These are phyloP conservation scores for Campylomormyrus numenius DNA, from an alignment of 2,113 vertebrate genomes.

Conservation along the genomic window DNA sequence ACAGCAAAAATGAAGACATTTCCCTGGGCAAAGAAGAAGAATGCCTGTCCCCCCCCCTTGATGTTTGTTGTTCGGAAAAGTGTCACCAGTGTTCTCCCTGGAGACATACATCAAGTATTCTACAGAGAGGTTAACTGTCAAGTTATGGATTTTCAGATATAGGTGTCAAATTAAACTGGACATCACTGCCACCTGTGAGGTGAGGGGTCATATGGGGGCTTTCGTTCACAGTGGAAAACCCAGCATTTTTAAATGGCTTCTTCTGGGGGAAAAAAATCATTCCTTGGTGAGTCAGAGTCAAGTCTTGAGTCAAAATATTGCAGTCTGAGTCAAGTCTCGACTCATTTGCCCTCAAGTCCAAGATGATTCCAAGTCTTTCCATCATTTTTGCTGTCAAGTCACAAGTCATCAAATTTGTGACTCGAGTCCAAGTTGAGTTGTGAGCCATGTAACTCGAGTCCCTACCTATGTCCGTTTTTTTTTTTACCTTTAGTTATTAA, in stretches of 20 bases:
- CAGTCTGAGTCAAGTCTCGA: too few species aligned
- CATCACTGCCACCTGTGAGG: not conserved
- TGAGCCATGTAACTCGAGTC: too few species aligned
- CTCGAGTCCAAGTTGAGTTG: too few species aligned
- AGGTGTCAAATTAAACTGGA: not conserved
- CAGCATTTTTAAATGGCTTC: not conserved
- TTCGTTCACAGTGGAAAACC: not conserved
- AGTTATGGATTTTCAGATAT: not conserved
- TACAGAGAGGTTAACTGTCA: slow-evolving; percentile 5
- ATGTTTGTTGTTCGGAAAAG: not conserved
- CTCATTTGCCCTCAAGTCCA: too few species aligned
- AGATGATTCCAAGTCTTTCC: too few species aligned
- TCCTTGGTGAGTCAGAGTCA: too few species aligned
- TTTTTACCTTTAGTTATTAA: too few species aligned
- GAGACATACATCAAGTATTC: not conserved
- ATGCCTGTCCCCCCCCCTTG: not conserved
- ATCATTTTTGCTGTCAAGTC: too few species aligned
- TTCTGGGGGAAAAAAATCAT: not conserved
- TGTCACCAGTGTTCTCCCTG: not conserved
- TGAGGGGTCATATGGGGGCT: not conserved
- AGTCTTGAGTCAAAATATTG: too few species aligned
- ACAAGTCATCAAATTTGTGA: too few species aligned
- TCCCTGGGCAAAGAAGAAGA: not conserved
- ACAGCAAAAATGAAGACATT: not conserved
- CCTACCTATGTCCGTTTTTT: too few species aligned